These are phyloP conservation scores for Eolophus roseicapilla DNA, from an alignment of 2,113 vertebrate genomes.

Conservation along the genomic window DNA sequence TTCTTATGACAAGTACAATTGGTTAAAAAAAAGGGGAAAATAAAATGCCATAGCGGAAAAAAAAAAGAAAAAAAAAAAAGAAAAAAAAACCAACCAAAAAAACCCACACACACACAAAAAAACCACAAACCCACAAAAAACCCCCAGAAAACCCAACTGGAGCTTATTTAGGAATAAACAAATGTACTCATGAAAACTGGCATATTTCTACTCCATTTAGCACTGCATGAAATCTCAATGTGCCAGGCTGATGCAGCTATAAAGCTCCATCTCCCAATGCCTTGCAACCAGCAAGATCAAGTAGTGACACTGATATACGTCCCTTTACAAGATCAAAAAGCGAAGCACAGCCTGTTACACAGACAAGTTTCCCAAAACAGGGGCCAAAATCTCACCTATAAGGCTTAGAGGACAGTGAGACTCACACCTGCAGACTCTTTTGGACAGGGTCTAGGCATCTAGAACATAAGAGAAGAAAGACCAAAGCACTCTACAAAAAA, in stretches of 20 bases:
- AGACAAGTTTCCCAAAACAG: background rate
- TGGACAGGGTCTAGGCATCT: background rate
- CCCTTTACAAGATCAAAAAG: background rate
- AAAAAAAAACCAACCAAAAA: background rate
- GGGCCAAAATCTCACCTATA: background rate
- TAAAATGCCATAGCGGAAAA: background rate
- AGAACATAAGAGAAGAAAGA: background rate
- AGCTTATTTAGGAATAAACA: constrained; percentile 1
- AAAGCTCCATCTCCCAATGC: background rate
- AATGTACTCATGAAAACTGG: background rate
- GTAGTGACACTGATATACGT: background rate
- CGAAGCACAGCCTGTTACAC: background rate
- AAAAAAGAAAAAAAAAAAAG: background rate
- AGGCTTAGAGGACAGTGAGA: background rate
- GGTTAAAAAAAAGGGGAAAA: background rate
- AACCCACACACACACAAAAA: too few relatives aligned
- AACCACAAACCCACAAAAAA: background rate
- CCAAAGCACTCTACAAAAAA: background rate
- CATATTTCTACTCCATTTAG: constrained; percentile 34
- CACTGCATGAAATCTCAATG: background rate
- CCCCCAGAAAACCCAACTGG: too few relatives aligned
- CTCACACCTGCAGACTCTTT: background rate
- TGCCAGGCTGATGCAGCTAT: background rate
- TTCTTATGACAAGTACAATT: background rate
- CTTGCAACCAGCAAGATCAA: background rate